A percentile compares a stretch with the other conserved stretches of the same genome.
These are phyloP conservation scores for Megalopta genalis DNA, from an alignment of 1,140 invertebrate genomes.

Conservation along the genomic window DNA sequence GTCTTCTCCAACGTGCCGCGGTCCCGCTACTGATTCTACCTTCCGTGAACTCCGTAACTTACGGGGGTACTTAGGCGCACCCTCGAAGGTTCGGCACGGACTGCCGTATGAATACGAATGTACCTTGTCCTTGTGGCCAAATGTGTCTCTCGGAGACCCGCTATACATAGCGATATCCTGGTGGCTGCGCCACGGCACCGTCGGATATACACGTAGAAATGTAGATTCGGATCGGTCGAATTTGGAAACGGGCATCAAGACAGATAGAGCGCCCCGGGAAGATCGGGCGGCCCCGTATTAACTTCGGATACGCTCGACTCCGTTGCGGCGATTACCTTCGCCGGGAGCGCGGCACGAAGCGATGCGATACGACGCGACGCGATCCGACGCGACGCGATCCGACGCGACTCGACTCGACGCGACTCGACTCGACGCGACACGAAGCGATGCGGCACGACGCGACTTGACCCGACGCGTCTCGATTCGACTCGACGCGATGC, in stretches of 20 bases:
- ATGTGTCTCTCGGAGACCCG: conserved; percentile 11
- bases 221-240: conserved; percentile 35
- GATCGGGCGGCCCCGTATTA: conserved; percentile 3
- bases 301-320: background rate
- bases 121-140: conserved; percentile 42
- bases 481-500: too few relatives aligned
- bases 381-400: too few relatives aligned
- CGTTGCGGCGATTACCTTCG: too few relatives aligned
- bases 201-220: conserved; percentile 11
- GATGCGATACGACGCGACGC: too few relatives aligned
- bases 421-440: too few relatives aligned
- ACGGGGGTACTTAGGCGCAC: conserved; percentile 59
- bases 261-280: background rate
- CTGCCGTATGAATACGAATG: conserved; percentile 65
- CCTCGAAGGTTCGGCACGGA: conserved; percentile 41
- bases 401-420: too few relatives aligned
- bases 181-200: background rate
- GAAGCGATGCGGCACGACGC: too few relatives aligned
- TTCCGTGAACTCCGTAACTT: conserved; percentile 64
- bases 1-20: conserved; percentile 53
- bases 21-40: conserved; percentile 56
- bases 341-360: too few relatives aligned
- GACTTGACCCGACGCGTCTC: too few relatives aligned
- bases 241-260: background rate
- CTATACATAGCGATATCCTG: background rate